phyloP scores from a whole-genome alignment of 2,113 vertebrate genomes.

The Ailurus styani region DNA sequence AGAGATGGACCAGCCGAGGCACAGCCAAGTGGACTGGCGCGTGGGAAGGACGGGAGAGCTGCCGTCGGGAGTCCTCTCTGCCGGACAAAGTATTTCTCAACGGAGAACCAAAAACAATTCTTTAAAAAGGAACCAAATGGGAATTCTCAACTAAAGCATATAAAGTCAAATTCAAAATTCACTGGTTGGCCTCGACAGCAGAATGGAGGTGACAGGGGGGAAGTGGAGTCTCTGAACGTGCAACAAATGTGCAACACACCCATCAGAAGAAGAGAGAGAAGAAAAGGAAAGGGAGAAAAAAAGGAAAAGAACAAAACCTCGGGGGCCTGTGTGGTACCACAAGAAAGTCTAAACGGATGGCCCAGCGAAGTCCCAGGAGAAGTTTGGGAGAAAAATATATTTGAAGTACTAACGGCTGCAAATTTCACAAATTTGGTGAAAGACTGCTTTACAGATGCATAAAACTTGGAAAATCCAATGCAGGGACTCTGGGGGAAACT shows the following conservation, averaged over 20 bases:
- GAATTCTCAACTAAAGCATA: neutral
- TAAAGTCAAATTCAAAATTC: neutral
- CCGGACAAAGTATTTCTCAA: neutral
- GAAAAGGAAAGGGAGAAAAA: neutral
- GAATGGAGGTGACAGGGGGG: accelerated
- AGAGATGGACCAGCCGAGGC: neutral
- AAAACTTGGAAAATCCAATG: neutral
- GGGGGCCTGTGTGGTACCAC: neutral
- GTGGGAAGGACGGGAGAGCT: neutral
- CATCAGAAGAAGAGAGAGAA: too few relatives aligned
- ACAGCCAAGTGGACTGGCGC: too few relatives aligned
- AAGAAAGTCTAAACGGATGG: neutral
- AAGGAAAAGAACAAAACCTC: neutral
- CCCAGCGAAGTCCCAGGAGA: neutral
- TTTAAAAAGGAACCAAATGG: neutral
- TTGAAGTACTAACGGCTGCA: neutral
- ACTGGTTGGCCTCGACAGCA: neutral
- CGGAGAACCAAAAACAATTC: neutral
- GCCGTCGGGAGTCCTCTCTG: neutral
- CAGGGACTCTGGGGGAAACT: neutral
- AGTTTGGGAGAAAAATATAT: neutral
- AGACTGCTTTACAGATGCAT: neutral
- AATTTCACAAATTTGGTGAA: neutral
- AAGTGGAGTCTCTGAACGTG: neutral
- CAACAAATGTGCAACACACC: neutral